phyloP scores from a whole-genome alignment of 2,113 vertebrate genomes.

The Telmatochromis sp. region DNA sequence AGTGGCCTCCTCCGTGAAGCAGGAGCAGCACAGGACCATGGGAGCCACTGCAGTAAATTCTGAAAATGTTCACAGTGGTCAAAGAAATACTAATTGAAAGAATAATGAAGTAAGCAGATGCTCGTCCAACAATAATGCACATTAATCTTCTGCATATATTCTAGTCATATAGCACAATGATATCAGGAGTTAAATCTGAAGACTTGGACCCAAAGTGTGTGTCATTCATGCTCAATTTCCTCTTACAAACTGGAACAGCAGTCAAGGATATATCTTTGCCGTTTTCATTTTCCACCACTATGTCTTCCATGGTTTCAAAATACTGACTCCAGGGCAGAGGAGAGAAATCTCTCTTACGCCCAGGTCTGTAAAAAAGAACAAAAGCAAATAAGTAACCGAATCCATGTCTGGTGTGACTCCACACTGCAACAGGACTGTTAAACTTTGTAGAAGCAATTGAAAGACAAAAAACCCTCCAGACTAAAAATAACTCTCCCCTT shows the following conservation, averaged over 20 bases:
- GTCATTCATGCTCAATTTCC: neutral
- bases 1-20: constrained; percentile 93
- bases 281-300: constrained; percentile 87
- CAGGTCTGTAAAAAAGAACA: constrained; percentile 74
- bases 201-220: neutral
- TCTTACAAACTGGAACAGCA: neutral
- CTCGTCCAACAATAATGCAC: neutral
- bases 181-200: neutral
- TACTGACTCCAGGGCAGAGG: constrained; percentile 94
- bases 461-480: neutral
- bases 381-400: neutral
- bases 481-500: neutral
- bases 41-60: constrained; percentile 90
- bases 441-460: neutral
- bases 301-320: constrained; percentile 94
- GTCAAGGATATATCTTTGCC: constrained; percentile 96
- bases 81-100: constrained; percentile 60
- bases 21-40: constrained; percentile 89
- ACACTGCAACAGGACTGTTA: neutral
- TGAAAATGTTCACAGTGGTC: constrained; percentile 88
- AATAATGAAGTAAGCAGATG: neutral
- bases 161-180: neutral
- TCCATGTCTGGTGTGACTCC: neutral
- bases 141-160: neutral
- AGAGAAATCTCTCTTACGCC: constrained; percentile 89